Base-by-base conservation (phyloP, 1,140 invertebrate species). In the Dermatophagoides farinae region DNA sequence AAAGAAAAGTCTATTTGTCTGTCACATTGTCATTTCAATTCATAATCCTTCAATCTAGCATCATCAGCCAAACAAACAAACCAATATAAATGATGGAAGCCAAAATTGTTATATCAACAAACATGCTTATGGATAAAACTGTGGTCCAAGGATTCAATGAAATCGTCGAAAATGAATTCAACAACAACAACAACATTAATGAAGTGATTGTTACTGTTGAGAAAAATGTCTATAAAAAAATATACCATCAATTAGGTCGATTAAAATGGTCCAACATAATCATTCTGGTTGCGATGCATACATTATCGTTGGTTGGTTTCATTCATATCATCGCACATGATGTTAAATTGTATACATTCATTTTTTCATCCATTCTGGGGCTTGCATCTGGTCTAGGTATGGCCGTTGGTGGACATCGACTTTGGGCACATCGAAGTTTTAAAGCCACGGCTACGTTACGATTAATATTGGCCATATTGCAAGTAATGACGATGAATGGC, bases 331-430 rank as follows among this genome's bases (percentile, higher is more conserved):
- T 22, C n/a, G 1, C 1, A 11, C 2, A 43, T 44, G 40, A 43
- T n/a, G n/a, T 58, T 38, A 58, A 58, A 5, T 16, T 54, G 44
- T 18, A 47, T n/a, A 58, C 57, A 14, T 11, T 58, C 10, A 16
- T 52, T 4, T 58, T 58, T 52, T 20, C 18, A 39, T 40, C 53
- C 4, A 6, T 37, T 1, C 2, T 64, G 55, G 60, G 41, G 6
- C 8, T 57, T 14, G 39, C 63, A 38, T 62, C 60, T 25, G 74
- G 69, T 8, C 51, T 76, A 37, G 76, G 77, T n/a, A 74, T 78
- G n/a, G 77, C 76, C 22, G 77, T 73, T 20, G 76, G 76, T 1
- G 72, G 72, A 31, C 76, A 77, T 65, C 65, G 76, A 20, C 69
- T 77, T 11, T 77, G 76, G 66, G 46, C 61, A 39, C 66, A 67